Base-by-base conservation (phyloP, 2,113 vertebrate species). In the Oreotrochilus melanogaster region DNA sequence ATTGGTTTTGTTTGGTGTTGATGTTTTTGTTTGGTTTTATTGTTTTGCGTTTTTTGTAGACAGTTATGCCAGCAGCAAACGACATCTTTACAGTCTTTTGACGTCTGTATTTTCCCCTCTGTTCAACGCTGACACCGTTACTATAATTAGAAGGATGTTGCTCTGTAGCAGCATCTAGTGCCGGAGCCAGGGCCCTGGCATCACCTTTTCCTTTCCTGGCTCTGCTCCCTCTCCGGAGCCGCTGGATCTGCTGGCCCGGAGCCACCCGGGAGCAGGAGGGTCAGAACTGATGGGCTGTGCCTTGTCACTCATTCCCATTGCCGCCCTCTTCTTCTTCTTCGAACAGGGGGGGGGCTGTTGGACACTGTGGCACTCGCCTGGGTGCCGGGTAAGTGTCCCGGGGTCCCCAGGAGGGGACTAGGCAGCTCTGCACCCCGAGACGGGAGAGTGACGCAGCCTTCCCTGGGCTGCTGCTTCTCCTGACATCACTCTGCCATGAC, bases 131-230 rank as follows among this genome's bases (percentile, higher is more conserved):
- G 94, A 80, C 82, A 76, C 56, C 9, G 79, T 93, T 93, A 19
- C 92, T 95, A 93, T 88, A 93, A 97, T 95, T 93, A 93, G 94
- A 92, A 27, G 0, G 64, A 78, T 42, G 74, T 45, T 71, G 90
- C 78, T 93, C 89, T 42, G 90, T 66, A 88, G 93, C 93, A 96
- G 90, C 92, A 88, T 75, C 82, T 45, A 78, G 88, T 78, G 92
- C 94, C 88, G 92, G 47, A 31, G 48, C 24, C 2, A 8, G 60
- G 16, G 60, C 57, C 84, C 91, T 93, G 83, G 69, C 94, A 94
- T 83, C 72, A 80, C 88, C 79, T 93, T 86, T 6, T 73, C 39
- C 39, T 84, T 76, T 78, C 86, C 76, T 64, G 88, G 89, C 57
- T 4, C 2, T 3, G 0, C 27, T 91, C 23, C 67, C 48, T 37